Percentiles rank a stretch among this genome's conserved stretches.
phyloP scores from a whole-genome alignment of 2,797 vertebrate genomes.

The Pygocentrus nattereri region DNA sequence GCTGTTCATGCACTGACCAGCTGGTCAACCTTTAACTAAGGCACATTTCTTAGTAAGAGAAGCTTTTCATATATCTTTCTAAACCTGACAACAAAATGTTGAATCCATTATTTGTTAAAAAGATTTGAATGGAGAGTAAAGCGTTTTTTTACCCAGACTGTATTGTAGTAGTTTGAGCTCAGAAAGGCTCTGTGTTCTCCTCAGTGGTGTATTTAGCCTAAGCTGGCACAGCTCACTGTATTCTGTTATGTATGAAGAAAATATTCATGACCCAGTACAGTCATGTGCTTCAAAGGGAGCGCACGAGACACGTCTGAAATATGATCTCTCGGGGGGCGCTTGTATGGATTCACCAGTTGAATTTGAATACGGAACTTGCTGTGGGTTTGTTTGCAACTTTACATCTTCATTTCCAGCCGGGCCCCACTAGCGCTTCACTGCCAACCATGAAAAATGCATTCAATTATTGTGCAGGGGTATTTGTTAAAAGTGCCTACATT shows the following conservation, averaged over 20 bases:
- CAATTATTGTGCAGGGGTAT: conserved; percentile 68
- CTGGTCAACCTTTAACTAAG: neutral
- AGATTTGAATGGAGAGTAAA: neutral
- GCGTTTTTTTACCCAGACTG: neutral
- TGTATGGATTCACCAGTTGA: conserved; percentile 50
- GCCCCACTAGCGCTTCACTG: conserved; percentile 53
- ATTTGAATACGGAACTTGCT: conserved; percentile 58
- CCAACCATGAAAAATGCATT: conserved; percentile 69
- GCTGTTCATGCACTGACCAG: neutral
- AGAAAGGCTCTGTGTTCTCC: neutral
- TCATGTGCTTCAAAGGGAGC: conserved; percentile 55
- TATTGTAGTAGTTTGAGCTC: neutral
- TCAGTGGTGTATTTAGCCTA: conserved; percentile 24
- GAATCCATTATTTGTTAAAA: neutral
- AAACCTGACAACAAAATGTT: neutral
- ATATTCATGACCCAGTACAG: conserved; percentile 54
- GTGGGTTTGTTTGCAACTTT: conserved; percentile 54
- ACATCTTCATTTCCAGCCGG: conserved; percentile 63
- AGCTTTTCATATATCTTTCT: too few species aligned
- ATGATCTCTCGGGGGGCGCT: conserved; percentile 36
- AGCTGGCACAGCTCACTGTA: conserved; percentile 9
- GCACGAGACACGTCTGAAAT: conserved; percentile 47
- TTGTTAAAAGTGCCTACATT: conserved; percentile 69
- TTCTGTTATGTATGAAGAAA: conserved; percentile 48
- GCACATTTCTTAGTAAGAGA: too few species aligned